A percentile compares a stretch with the other conserved stretches of the same genome.
phyloP scores from a whole-genome alignment of 2,797 vertebrate genomes.

The Pogoniulus pusillus region DNA sequence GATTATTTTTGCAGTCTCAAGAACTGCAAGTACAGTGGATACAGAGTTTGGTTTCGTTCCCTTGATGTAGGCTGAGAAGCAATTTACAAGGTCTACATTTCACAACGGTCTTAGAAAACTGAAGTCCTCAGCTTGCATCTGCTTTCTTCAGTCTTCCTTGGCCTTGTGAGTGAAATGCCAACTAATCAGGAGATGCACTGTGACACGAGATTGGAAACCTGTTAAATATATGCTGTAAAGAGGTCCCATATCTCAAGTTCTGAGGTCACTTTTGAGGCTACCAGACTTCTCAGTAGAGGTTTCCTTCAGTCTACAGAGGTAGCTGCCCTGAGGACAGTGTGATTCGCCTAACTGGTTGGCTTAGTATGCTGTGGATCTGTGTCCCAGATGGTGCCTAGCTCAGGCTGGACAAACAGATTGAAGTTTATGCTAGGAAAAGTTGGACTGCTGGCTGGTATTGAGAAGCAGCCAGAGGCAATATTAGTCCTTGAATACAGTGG shows the following conservation, averaged over 20 bases:
- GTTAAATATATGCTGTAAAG: background rate
- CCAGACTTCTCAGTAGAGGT: background rate
- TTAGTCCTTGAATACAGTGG: conserved; percentile 27
- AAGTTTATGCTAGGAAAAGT: conserved; percentile 4
- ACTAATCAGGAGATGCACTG: background rate
- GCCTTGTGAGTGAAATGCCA: background rate
- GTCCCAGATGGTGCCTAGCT: background rate
- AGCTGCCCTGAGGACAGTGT: background rate
- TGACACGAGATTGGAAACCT: background rate
- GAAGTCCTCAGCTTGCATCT: background rate
- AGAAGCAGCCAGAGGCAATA: conserved; percentile 40
- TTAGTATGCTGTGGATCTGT: background rate
- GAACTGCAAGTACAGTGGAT: background rate
- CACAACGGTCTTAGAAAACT: background rate
- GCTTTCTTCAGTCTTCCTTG: background rate
- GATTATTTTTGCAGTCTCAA: background rate
- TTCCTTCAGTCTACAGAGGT: background rate
- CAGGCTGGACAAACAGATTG: background rate
- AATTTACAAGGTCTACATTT: background rate
- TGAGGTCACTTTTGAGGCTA: background rate
- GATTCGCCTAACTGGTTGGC: background rate
- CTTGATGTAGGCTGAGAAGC: background rate
- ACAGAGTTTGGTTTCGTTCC: background rate
- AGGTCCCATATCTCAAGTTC: background rate
- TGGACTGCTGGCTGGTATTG: background rate